Evolutionary conservation across 2,797 vertebrate species (phyloP).

Genomic region (Crax fasciolata): DNA sequence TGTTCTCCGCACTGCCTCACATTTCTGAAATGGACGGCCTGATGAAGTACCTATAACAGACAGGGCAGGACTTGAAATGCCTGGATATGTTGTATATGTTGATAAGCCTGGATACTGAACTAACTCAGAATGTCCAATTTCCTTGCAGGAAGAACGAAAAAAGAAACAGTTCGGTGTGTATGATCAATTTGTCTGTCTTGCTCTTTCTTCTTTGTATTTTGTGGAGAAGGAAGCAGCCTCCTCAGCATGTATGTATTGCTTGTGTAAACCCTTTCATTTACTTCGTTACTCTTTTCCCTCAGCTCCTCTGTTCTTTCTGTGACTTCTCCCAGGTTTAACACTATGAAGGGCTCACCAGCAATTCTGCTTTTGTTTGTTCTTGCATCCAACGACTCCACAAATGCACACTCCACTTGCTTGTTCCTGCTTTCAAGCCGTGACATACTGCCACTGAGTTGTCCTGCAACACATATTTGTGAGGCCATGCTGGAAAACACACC

Average conservation of each 20-base stretch:
- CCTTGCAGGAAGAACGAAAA: neutral
- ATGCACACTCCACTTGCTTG: neutral
- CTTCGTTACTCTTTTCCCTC: neutral
- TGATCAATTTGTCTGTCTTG: neutral
- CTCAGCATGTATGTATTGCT: neutral
- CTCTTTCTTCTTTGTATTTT: neutral
- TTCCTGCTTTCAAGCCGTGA: neutral
- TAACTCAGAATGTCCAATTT: neutral
- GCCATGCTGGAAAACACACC: neutral
- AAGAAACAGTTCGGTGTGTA: neutral
- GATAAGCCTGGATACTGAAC: neutral
- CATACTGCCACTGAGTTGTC: neutral
- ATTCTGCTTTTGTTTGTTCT: neutral
- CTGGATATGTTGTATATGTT: neutral
- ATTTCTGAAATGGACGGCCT: neutral
- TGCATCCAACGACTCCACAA: neutral
- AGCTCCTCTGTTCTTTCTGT: neutral
- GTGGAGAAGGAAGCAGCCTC: neutral
- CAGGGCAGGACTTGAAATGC: fast-evolving
- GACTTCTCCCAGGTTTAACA: neutral
- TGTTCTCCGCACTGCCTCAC: neutral
- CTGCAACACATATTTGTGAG: too few species aligned
- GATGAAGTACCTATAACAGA: neutral
- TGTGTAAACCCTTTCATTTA: neutral
- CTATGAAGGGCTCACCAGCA: neutral